phyloP scores from a whole-genome alignment of 2,797 vertebrate species.

The Limnodromus scolopaceus region DNA sequence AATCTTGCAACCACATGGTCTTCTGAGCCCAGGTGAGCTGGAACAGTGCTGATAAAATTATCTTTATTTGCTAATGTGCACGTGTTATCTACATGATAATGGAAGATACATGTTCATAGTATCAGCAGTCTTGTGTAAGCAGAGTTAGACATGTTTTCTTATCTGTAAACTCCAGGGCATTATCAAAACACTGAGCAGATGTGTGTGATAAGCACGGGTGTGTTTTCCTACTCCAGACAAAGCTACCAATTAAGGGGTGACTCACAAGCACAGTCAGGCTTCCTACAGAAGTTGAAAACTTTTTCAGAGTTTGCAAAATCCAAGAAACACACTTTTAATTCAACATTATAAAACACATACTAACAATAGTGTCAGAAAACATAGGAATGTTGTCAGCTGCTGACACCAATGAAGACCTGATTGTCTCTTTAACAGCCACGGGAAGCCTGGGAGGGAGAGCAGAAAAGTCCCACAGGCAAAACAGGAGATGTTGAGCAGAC shows the following conservation, averaged over 20 bases:
- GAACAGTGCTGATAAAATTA: background rate
- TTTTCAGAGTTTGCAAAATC: background rate
- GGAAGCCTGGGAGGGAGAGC: background rate
- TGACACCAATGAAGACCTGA: background rate
- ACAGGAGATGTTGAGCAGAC: background rate
- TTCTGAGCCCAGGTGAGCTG: slow-evolving; percentile 10
- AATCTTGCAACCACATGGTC: background rate
- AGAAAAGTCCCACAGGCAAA: background rate
- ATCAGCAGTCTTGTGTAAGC: background rate
- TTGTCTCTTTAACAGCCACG: background rate
- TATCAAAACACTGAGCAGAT: slow-evolving; percentile 9
- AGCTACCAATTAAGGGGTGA: background rate
- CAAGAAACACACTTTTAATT: background rate
- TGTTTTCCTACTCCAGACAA: background rate
- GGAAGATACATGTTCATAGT: background rate
- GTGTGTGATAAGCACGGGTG: background rate
- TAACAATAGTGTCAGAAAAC: background rate
- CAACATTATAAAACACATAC: background rate
- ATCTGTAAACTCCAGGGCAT: slow-evolving; percentile 16
- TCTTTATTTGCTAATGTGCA: background rate
- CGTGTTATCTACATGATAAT: background rate
- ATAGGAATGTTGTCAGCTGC: background rate
- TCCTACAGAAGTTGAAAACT: background rate
- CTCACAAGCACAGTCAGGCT: background rate
- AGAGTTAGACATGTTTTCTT: background rate